Evolutionary conservation across 2,113 vertebrate genomes (phyloP).

Genomic region (Numida meleagris): DNA sequence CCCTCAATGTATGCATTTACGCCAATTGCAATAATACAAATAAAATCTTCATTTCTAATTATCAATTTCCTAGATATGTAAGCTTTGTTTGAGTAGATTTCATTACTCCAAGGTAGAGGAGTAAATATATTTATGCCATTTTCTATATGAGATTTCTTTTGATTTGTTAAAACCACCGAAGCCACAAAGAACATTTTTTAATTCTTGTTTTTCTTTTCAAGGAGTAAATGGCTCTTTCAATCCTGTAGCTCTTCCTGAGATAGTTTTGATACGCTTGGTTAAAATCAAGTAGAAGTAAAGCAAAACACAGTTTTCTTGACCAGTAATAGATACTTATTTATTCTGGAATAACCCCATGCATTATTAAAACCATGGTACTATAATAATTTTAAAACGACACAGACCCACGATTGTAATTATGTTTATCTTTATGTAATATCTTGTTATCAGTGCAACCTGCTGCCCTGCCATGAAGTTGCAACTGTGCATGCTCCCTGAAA

Average conservation of each 20-base stretch:
- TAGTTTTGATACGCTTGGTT: not conserved
- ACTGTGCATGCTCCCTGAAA: not conserved
- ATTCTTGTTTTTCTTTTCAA: conserved; percentile 1
- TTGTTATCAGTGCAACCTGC: conserved; percentile 32
- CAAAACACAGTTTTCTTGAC: not conserved
- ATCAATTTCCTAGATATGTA: not conserved
- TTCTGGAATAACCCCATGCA: not conserved
- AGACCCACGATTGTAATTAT: not conserved
- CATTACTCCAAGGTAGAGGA: not conserved
- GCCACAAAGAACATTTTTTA: conserved; percentile 24
- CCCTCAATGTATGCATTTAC: not conserved
- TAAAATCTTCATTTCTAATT: not conserved
- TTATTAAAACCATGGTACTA: conserved; percentile 44
- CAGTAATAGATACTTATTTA: conserved; percentile 15
- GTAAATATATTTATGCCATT: conserved; percentile 9
- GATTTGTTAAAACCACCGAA: conserved; percentile 8
- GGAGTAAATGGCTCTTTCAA: not conserved
- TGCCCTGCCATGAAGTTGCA: conserved; percentile 2
- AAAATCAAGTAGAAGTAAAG: not conserved
- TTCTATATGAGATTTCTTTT: not conserved
- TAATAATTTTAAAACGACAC: conserved; percentile 4
- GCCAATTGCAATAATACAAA: not conserved
- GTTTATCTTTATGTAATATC: conserved; percentile 36
- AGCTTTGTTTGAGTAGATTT: not conserved
- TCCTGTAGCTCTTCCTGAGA: not conserved